A percentile compares a stretch with the other conserved stretches of the same genome.
Conservation (phyloP, 2,113 vertebrate species). For the Xiphophorus maculatus region DNA sequence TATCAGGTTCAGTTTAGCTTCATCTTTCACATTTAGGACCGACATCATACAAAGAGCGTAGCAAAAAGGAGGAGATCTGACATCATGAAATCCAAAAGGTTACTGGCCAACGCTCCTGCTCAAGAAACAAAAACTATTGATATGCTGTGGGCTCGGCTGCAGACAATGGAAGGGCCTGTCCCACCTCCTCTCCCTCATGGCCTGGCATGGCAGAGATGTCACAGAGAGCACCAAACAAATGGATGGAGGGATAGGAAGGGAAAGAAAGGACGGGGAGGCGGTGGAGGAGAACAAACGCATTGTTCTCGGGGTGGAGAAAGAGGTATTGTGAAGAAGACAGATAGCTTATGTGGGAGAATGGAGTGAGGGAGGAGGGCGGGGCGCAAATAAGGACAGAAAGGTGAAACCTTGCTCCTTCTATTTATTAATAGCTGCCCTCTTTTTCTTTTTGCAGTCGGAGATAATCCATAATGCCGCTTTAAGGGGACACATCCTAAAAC, state of each 20-base stretch:
- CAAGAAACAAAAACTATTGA: slow-evolving; percentile 72
- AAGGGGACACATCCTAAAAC: slow-evolving; percentile 32
- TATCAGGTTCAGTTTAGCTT: slow-evolving; percentile 18
- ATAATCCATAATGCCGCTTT: slow-evolving; percentile 50
- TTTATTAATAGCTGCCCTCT: slow-evolving; percentile 41
- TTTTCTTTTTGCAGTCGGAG: slow-evolving; percentile 18
- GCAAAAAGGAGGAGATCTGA: slow-evolving; percentile 52
- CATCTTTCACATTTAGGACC: slow-evolving; percentile 24
- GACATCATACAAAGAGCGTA: slow-evolving; percentile 50
- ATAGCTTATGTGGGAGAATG: slow-evolving; percentile 66
- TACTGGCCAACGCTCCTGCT: slow-evolving; percentile 74
- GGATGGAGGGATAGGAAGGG: slow-evolving; percentile 60
- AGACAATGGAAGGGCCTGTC: slow-evolving; percentile 71
- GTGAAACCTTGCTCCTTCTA: slow-evolving; percentile 58
- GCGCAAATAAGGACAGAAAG: slow-evolving; percentile 59
- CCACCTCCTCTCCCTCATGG: slow-evolving; percentile 63
- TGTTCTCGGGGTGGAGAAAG: slow-evolving; percentile 62
- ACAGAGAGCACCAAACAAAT: slow-evolving; percentile 78
- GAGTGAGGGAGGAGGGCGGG: slow-evolving; percentile 38
- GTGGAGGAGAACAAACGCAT: slow-evolving; percentile 70
- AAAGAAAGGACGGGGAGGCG: slow-evolving; percentile 40
- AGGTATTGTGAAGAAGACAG: slow-evolving; percentile 70
- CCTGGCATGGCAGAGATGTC: slow-evolving; percentile 81
- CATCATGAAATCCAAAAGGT: slow-evolving; percentile 78
- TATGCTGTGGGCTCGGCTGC: slow-evolving; percentile 55